Evolutionary conservation across 2,888 invertebrate species (phyloP).

Genomic region (Apamea epomidion): DNA sequence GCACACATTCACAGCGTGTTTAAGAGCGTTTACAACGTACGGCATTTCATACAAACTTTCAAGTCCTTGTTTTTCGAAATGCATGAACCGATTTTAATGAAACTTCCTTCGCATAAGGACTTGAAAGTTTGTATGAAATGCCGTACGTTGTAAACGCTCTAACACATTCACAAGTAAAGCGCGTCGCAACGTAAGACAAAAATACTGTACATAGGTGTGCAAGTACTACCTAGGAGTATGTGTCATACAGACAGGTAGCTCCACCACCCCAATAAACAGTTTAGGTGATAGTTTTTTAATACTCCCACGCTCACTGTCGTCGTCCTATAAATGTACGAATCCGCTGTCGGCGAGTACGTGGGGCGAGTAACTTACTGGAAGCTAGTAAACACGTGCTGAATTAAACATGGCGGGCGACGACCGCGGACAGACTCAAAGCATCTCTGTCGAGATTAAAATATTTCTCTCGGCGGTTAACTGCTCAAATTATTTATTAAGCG

Average conservation of each 20-base stretch:
- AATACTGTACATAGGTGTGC: not conserved
- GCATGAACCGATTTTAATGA: too few relatives aligned
- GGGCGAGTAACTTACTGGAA: constrained; percentile 71
- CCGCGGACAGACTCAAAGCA: constrained; percentile 82
- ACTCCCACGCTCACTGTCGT: constrained; percentile 64
- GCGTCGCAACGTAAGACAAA: too few relatives aligned
- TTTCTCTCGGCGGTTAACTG: constrained; percentile 83
- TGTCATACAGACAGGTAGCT: constrained; percentile 26
- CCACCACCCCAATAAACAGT: constrained; percentile 39
- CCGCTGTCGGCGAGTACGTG: constrained; percentile 60
- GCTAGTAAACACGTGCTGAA: constrained; percentile 79
- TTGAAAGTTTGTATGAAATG: too few relatives aligned
- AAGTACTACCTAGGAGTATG: not conserved
- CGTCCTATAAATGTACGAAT: constrained; percentile 63
- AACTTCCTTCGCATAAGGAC: too few relatives aligned
- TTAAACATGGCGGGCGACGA: constrained; percentile 82
- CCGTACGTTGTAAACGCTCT: too few relatives aligned
- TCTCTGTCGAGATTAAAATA: constrained; percentile 87
- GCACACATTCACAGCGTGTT: too few relatives aligned
- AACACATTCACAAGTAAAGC: too few relatives aligned
- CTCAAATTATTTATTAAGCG: constrained; percentile 86
- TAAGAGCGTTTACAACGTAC: too few relatives aligned
- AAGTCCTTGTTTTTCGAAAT: too few relatives aligned
- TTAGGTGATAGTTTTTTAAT: constrained; percentile 56
- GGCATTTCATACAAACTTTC: too few relatives aligned